phyloP scores from a whole-genome alignment of 2,888 invertebrate species.

The Syrista parreyssii region DNA sequence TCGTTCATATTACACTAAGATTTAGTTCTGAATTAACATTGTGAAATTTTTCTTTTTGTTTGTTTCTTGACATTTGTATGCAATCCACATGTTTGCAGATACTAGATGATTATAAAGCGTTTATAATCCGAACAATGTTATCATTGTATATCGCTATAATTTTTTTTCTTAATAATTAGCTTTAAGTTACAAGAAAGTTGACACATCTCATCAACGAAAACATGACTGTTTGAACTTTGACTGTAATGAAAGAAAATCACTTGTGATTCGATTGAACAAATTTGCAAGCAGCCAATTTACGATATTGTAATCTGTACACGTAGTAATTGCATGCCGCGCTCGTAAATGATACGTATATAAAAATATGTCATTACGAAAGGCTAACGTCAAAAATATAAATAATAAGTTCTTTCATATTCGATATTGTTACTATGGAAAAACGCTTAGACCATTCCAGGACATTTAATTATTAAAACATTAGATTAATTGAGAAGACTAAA shows the following conservation, averaged over 20 bases:
- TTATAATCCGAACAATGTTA: background rate
- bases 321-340: background rate
- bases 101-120: background rate
- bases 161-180: background rate
- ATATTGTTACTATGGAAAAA: background rate
- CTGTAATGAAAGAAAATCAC: background rate
- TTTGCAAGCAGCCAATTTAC: background rate
- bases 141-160: background rate
- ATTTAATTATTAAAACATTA: slow-evolving; percentile 5
- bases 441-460: slow-evolving; percentile 16
- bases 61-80: background rate
- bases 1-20: background rate
- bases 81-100: background rate
- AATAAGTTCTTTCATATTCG: background rate
- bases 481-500: background rate
- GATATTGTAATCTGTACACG: background rate
- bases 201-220: background rate
- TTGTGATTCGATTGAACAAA: background rate
- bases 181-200: background rate
- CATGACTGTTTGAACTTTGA: background rate
- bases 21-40: background rate
- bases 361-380: background rate
- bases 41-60: background rate
- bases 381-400: background rate
- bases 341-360: slow-evolving; percentile 1